Percentiles rank a stretch among this genome's conserved stretches.
These are phyloP conservation scores for Agraylea sexmaculata DNA, from an alignment of 1,140 invertebrate genomes.

Conservation along the genomic window DNA sequence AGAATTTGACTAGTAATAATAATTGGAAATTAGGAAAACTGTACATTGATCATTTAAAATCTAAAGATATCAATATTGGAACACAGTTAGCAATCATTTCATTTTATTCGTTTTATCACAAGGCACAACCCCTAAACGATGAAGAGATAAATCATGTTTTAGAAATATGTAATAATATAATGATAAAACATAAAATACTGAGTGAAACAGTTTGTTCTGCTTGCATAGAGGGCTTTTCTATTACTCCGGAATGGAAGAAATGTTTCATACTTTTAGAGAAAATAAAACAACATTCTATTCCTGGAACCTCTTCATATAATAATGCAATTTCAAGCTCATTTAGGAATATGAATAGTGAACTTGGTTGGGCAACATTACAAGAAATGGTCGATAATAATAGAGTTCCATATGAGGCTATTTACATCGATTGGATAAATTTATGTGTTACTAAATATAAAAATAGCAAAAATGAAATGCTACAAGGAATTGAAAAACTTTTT, in stretches of 20 bases:
- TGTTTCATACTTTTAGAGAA: conserved; percentile 46
- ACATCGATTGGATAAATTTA: conserved; percentile 35
- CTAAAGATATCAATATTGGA: too few species aligned
- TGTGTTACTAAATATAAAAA: conserved; percentile 33
- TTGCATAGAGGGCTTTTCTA: conserved; percentile 46
- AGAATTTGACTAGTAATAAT: too few species aligned
- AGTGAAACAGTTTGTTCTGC: conserved; percentile 44
- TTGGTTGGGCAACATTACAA: conserved; percentile 42
- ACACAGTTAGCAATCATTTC: too few species aligned
- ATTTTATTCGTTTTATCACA: too few species aligned
- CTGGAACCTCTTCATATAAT: conserved; percentile 31
- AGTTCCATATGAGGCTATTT: conserved; percentile 24
- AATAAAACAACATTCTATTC: conserved; percentile 33
- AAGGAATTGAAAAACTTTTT: conserved; percentile 38
- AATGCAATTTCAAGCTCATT: conserved; percentile 42
- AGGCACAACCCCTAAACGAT: too few species aligned
- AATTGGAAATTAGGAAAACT: too few species aligned
- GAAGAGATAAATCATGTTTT: conserved; percentile 43
- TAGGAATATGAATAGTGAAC: conserved; percentile 36
- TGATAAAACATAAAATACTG: conserved; percentile 42
- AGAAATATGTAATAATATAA: conserved; percentile 39
- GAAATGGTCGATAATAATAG: conserved; percentile 28
- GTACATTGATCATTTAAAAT: too few species aligned
- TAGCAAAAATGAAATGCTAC: conserved; percentile 26
- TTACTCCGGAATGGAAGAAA: conserved; percentile 49